These are phyloP conservation scores for Bubalus kerabau DNA, from an alignment of 2,113 vertebrate genomes.

Conservation along the genomic window DNA sequence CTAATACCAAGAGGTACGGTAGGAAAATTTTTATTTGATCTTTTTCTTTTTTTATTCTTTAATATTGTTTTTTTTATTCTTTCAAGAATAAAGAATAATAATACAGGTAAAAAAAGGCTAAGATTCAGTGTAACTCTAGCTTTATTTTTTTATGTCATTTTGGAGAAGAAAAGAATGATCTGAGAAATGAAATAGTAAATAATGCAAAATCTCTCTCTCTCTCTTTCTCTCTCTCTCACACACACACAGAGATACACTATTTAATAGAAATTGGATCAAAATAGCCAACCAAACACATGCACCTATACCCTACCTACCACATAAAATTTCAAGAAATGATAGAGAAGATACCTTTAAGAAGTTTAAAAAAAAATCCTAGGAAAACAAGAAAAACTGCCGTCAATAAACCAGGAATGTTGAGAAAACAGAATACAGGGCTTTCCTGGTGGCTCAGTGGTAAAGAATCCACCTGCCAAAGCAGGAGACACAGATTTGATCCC, in stretches of 20 bases:
- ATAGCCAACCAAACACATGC: background rate
- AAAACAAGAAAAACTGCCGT: background rate
- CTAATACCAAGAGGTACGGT: background rate
- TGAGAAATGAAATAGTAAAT: background rate
- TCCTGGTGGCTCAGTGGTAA: background rate
- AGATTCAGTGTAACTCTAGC: background rate
- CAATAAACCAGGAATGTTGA: background rate
- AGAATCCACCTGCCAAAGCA: background rate
- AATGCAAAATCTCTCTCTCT: background rate
- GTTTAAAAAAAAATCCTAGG: background rate
- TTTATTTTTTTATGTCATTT: background rate
- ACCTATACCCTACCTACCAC: background rate
- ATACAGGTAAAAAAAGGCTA: background rate
- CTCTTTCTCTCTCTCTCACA: background rate
- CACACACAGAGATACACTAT: background rate
- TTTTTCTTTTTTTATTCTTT: background rate
- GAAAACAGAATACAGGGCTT: background rate
- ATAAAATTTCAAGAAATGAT: background rate
- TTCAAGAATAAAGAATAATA: background rate
- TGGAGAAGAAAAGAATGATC: constrained; percentile 23
- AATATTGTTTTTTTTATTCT: no score
- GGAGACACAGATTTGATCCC: background rate
- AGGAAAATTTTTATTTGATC: background rate
- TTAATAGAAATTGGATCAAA: background rate
- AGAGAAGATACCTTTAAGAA: background rate